A percentile compares a stretch with the other conserved stretches of the same genome.
Conservation (phyloP, 2,888 invertebrate species). For the Drosophila kuntzei region DNA sequence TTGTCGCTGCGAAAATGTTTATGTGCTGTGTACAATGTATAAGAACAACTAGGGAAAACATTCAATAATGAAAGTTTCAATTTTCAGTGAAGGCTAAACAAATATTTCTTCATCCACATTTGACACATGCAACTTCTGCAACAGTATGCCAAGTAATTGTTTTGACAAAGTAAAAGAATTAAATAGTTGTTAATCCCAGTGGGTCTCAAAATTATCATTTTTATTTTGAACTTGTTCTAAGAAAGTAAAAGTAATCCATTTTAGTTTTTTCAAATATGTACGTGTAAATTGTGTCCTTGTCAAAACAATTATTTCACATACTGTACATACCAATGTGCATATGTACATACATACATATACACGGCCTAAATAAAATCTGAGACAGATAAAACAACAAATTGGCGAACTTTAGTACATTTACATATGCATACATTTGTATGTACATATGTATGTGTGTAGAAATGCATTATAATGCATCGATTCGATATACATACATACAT, state of each 20-base stretch:
- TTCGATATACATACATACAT: not conserved
- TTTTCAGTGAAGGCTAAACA: slow-evolving; percentile 27
- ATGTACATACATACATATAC: not conserved
- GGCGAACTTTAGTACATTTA: not conserved
- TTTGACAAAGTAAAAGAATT: not conserved
- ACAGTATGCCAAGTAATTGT: not conserved
- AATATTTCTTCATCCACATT: slow-evolving; percentile 14
- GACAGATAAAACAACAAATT: not conserved
- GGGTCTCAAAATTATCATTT: no score
- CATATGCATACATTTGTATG: not conserved
- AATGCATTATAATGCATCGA: not conserved
- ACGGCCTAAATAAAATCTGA: slow-evolving; percentile 6
- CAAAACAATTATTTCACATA: not conserved
- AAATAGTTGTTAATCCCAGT: no score
- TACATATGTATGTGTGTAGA: not conserved
- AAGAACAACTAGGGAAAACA: slow-evolving; percentile 25
- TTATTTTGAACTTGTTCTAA: no score
- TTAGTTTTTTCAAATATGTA: no score
- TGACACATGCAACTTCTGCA: slow-evolving; percentile 7
- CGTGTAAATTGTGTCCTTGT: not conserved
- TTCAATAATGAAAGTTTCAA: slow-evolving; percentile 35
- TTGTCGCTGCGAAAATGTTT: slow-evolving; percentile 50
- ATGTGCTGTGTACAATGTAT: slow-evolving; percentile 35
- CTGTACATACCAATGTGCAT: not conserved
- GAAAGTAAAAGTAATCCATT: no score